phyloP scores from a whole-genome alignment of 2,797 vertebrate genomes.

The Notolabrus celidotus region DNA sequence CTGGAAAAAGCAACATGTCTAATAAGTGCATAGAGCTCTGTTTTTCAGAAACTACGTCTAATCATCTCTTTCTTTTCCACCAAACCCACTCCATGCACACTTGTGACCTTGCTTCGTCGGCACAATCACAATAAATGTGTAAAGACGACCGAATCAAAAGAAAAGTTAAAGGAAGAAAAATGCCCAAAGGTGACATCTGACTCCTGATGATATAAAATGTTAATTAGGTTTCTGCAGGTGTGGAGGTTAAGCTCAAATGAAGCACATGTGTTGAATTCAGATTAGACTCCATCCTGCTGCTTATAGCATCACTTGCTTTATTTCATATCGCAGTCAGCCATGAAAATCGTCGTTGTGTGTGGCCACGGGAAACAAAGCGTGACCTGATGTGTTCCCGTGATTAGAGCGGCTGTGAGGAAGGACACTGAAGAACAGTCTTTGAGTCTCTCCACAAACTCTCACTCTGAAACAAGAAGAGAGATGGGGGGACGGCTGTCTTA shows the following conservation, averaged over 20 bases:
- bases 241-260: slow-evolving; percentile 14
- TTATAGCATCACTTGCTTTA: not conserved
- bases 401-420: slow-evolving; percentile 66
- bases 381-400: too few species aligned
- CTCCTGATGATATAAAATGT: slow-evolving; percentile 12
- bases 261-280: slow-evolving; percentile 38
- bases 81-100: slow-evolving; percentile 3
- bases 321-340: slow-evolving; percentile 9
- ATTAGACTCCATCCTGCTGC: slow-evolving; percentile 31
- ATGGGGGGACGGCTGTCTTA: slow-evolving; percentile 27
- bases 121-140: slow-evolving; percentile 4
- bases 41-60: slow-evolving; percentile 8
- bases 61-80: not conserved
- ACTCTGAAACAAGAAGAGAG: slow-evolving; percentile 32
- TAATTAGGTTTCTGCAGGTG: slow-evolving; percentile 22
- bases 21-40: not conserved
- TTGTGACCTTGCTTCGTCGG: not conserved
- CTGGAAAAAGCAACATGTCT: not conserved
- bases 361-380: slow-evolving; percentile 10
- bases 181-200: slow-evolving; percentile 22
- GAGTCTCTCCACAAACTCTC: slow-evolving; percentile 55
- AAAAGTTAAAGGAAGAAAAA: slow-evolving; percentile 1
- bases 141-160: slow-evolving; percentile 20
- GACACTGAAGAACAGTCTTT: slow-evolving; percentile 79
- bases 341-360: slow-evolving; percentile 1